phyloP scores from a whole-genome alignment of 2,113 vertebrate genomes.

The Albula glossodonta region DNA sequence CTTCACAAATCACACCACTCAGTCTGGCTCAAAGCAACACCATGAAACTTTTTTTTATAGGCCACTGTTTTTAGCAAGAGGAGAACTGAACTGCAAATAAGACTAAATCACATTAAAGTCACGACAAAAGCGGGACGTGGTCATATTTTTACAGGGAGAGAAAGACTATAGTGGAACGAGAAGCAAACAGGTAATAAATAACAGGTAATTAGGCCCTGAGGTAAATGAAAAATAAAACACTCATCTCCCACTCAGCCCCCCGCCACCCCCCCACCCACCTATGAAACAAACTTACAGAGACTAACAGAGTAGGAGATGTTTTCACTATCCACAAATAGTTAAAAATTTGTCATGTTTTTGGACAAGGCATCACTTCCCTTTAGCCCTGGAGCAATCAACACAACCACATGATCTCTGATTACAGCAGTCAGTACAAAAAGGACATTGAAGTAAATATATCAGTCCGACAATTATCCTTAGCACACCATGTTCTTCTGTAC shows the following conservation, averaged over 20 bases:
- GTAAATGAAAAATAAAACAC: neutral
- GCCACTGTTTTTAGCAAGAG: neutral
- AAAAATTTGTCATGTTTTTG: neutral
- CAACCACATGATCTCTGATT: neutral
- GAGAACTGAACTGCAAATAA: neutral
- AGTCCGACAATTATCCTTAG: neutral
- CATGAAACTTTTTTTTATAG: too few relatives aligned
- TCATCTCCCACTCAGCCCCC: neutral
- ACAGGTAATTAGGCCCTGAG: neutral
- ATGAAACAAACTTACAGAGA: neutral
- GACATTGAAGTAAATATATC: conserved; percentile 20
- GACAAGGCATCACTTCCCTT: neutral
- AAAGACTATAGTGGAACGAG: neutral
- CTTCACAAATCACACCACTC: too few relatives aligned
- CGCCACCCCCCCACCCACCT: too few relatives aligned
- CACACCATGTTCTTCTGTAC: neutral
- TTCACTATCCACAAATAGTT: neutral
- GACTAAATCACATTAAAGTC: neutral
- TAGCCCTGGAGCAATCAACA: neutral
- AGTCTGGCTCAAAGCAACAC: too few relatives aligned
- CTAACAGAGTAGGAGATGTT: neutral
- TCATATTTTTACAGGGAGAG: neutral
- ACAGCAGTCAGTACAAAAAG: neutral
- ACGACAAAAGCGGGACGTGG: neutral
- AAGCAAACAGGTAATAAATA: neutral